phyloP scores from a whole-genome alignment of 2,888 invertebrate species.

The Aphidoletes aphidimyza region DNA sequence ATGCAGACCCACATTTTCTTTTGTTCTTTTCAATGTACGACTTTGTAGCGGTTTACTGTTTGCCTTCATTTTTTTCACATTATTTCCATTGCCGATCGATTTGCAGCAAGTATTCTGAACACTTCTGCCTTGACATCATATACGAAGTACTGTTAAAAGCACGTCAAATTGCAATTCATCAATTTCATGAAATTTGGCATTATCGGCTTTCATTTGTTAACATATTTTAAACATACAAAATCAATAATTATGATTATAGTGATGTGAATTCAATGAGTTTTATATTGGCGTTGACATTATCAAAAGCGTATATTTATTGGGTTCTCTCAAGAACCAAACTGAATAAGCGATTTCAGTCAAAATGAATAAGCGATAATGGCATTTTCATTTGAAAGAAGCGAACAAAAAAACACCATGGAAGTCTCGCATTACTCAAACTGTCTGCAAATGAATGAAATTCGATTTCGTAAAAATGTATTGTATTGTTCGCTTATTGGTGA shows the following conservation, averaged over 20 bases:
- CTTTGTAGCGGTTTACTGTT: conserved; percentile 20
- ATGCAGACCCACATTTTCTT: conserved; percentile 51
- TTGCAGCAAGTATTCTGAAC: background rate
- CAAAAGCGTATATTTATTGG: too few species aligned
- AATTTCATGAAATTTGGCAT: background rate
- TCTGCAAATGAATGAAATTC: conserved; percentile 20
- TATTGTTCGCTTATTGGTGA: background rate
- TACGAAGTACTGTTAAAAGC: background rate
- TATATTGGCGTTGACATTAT: too few species aligned
- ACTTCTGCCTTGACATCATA: background rate
- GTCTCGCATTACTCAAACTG: background rate
- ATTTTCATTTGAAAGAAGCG: background rate
- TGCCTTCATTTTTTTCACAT: background rate
- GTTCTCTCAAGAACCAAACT: too few species aligned
- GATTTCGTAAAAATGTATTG: background rate
- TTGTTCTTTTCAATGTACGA: conserved; percentile 9
- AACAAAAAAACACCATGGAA: background rate
- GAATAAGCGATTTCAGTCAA: background rate
- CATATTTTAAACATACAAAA: too few species aligned
- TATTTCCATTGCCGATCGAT: background rate
- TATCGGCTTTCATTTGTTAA: background rate
- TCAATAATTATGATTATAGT: too few species aligned
- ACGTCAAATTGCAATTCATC: too few species aligned
- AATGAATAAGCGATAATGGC: background rate
- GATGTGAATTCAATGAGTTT: too few species aligned